A percentile compares a stretch with the other conserved stretches of the same genome.
Conservation (phyloP, 2,888 invertebrate genomes). For the Cephus rjabovi region DNA sequence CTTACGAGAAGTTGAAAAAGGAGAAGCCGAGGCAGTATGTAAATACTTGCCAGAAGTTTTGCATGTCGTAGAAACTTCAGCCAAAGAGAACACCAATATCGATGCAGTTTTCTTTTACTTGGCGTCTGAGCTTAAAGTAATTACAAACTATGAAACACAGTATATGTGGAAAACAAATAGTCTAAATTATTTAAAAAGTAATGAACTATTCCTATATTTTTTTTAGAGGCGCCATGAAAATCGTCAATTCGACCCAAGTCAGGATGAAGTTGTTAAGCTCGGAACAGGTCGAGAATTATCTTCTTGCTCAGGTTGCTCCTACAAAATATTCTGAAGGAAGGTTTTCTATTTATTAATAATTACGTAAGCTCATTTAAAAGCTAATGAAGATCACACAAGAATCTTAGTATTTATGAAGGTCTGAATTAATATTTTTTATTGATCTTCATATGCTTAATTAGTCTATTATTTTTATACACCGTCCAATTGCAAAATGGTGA, state of each 20-base stretch:
- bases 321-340: conserved; percentile 39
- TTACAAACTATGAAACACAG: background rate
- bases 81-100: conserved; percentile 91
- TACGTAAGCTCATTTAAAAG: background rate
- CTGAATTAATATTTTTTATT: background rate
- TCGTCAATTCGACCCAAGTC: conserved; percentile 50
- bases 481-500: background rate
- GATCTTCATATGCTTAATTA: background rate
- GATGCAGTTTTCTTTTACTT: conserved; percentile 89
- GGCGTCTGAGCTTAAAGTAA: conserved; percentile 88
- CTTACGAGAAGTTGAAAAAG: conserved; percentile 84
- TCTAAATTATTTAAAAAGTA: conserved; percentile 7
- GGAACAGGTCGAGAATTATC: conserved; percentile 54
- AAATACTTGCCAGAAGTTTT: conserved; percentile 88
- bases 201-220: conserved; percentile 25
- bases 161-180: conserved; percentile 4
- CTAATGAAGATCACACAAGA: no score
- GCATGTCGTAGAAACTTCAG: conserved; percentile 89
- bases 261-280: conserved; percentile 51
- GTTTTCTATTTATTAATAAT: background rate
- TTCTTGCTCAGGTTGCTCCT: conserved; percentile 54
- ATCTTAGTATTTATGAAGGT: background rate
- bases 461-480: background rate
- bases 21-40: conserved; percentile 89
- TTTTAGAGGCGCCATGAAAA: conserved; percentile 80